These are phyloP conservation scores for Budorcas taxicolor DNA, from an alignment of 2,113 vertebrate species.

Conservation along the genomic window DNA sequence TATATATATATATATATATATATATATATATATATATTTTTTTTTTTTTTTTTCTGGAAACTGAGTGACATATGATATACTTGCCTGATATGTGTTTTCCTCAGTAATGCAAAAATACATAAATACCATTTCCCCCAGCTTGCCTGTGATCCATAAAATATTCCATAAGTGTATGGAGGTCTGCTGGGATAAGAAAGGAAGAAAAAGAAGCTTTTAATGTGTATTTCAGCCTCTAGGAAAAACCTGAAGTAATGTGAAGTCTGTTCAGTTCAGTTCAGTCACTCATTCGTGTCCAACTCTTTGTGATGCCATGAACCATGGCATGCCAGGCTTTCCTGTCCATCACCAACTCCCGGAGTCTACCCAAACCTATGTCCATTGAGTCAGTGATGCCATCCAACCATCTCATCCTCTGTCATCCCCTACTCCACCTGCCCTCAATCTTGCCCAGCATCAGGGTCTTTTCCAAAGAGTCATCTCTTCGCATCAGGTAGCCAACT, in stretches of 20 bases:
- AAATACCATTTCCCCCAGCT: neutral
- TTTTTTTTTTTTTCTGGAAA: neutral
- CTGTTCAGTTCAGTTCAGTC: neutral
- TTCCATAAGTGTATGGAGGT: neutral
- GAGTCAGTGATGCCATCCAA: neutral
- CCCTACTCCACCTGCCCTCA: neutral
- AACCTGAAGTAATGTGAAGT: neutral
- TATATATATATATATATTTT: neutral
- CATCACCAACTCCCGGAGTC: neutral
- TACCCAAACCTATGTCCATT: neutral
- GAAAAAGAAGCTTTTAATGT: constrained; percentile 7
- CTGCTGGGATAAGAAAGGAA: neutral
- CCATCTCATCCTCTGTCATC: neutral
- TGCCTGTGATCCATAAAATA: neutral
- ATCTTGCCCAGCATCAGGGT: neutral
- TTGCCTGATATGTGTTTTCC: neutral
- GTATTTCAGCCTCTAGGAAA: neutral
- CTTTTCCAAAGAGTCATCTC: neutral
- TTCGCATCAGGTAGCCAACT: neutral
- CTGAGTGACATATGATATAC: neutral
- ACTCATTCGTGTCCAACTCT: fast-evolving
- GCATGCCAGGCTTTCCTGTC: neutral
- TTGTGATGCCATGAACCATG: fast-evolving
- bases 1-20: neutral
- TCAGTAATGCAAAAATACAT: neutral